These are phyloP conservation scores for Lepidochrysops patricia DNA, from an alignment of 2,888 invertebrate species.

Conservation along the genomic window DNA sequence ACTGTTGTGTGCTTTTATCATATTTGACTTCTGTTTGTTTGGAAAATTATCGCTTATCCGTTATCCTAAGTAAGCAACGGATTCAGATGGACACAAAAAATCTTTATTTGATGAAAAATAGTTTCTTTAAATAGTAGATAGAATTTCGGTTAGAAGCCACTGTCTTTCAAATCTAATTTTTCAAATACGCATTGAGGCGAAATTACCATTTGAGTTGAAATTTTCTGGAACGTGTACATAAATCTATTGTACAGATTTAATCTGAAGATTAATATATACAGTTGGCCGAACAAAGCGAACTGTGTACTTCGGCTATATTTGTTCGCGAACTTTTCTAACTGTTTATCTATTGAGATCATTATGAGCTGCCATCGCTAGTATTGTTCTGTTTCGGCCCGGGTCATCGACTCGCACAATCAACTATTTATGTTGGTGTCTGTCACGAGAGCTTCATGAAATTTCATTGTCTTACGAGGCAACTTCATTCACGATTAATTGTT, in stretches of 20 bases:
- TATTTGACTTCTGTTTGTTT: neutral
- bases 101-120: too few species aligned
- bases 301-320: conserved; percentile 2
- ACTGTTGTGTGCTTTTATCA: neutral
- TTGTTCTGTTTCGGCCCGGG: conserved; percentile 65
- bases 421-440: conserved; percentile 38
- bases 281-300: neutral
- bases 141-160: neutral
- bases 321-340: conserved; percentile 11
- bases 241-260: neutral
- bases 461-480: conserved; percentile 13
- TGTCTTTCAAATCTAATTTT: neutral
- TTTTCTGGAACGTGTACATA: neutral
- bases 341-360: conserved; percentile 38
- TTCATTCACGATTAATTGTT: conserved; percentile 10
- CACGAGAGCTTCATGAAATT: conserved; percentile 18
- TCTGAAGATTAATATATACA: neutral
- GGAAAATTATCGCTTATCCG: neutral
- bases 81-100: neutral
- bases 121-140: neutral
- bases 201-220: neutral
- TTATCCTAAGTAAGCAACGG: neutral
- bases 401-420: conserved; percentile 53
- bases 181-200: neutral
- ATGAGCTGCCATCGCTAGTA: conserved; percentile 47